Percentiles rank a stretch among this genome's conserved stretches.
Evolutionary conservation across 2,113 vertebrate genomes (phyloP).

Genomic region (Anoplopoma fimbria): DNA sequence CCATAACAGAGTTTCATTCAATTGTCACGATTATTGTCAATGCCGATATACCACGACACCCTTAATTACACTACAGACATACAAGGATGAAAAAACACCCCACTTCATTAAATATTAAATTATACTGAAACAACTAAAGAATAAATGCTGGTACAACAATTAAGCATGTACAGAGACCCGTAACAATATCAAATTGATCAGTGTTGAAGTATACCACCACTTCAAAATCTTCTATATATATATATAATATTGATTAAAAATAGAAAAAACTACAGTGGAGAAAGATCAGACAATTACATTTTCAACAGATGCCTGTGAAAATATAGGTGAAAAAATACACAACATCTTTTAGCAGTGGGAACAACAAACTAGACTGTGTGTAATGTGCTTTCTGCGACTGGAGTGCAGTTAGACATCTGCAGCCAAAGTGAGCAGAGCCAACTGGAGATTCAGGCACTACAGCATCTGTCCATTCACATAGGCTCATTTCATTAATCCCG

Average conservation of each 20-base stretch:
- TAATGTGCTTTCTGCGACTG: neutral
- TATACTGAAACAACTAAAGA: neutral
- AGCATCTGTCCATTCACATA: constrained; percentile 35
- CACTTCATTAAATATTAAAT: too few relatives aligned
- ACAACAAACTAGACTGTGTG: neutral
- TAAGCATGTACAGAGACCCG: neutral
- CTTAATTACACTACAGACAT: too few relatives aligned
- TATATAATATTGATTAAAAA: neutral
- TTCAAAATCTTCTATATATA: neutral
- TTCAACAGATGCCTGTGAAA: constrained; percentile 8
- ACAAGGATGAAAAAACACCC: too few relatives aligned
- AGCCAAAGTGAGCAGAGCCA: constrained; percentile 17
- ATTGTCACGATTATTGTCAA: too few relatives aligned
- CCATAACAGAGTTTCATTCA: too few relatives aligned
- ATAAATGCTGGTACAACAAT: neutral
- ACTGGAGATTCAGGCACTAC: neutral
- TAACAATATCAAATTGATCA: neutral
- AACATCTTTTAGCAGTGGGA: neutral
- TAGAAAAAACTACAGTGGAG: neutral
- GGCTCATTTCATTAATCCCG: neutral
- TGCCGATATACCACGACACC: too few relatives aligned
- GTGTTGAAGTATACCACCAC: neutral
- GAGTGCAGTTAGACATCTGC: constrained; percentile 17
- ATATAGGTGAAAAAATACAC: too few relatives aligned
- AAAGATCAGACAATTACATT: neutral